Percentiles rank a stretch among this genome's conserved stretches.
phyloP scores from a whole-genome alignment of 2,797 vertebrate species.

The Chloroceryle amazona region DNA sequence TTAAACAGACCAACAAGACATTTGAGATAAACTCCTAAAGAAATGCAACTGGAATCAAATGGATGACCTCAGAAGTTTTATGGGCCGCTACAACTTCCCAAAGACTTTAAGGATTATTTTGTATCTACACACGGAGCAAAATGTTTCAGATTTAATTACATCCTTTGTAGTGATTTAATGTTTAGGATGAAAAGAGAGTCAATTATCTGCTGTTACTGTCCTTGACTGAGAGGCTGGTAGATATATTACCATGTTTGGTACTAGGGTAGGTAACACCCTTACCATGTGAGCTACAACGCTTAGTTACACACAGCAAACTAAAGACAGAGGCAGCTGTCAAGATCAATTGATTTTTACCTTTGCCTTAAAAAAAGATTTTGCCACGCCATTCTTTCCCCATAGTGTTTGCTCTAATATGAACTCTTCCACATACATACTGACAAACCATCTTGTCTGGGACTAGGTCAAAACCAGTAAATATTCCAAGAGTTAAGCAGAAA shows the following conservation, averaged over 20 bases:
- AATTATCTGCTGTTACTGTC: not conserved
- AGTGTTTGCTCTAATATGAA: not conserved
- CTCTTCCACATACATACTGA: not conserved
- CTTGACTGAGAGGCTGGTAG: not conserved
- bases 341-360: not conserved
- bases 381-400: not conserved
- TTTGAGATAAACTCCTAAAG: not conserved
- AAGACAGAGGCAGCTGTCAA: not conserved
- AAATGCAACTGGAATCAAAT: not conserved
- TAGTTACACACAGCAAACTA: not conserved
- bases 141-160: not conserved
- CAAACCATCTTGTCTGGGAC: not conserved
- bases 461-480: not conserved
- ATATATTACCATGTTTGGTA: not conserved
- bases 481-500: not conserved
- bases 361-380: not conserved
- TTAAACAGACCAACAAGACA: not conserved
- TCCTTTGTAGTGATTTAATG: not conserved
- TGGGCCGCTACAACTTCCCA: not conserved
- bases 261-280: not conserved
- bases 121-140: not conserved
- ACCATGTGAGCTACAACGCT: not conserved
- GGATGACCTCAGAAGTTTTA: not conserved
- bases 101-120: not conserved
- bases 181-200: not conserved